Evolutionary conservation across 2,113 vertebrate genomes (phyloP), one percentile per base, ranked within the genome.

Genomic region (Vulpes vulpes): DNA sequence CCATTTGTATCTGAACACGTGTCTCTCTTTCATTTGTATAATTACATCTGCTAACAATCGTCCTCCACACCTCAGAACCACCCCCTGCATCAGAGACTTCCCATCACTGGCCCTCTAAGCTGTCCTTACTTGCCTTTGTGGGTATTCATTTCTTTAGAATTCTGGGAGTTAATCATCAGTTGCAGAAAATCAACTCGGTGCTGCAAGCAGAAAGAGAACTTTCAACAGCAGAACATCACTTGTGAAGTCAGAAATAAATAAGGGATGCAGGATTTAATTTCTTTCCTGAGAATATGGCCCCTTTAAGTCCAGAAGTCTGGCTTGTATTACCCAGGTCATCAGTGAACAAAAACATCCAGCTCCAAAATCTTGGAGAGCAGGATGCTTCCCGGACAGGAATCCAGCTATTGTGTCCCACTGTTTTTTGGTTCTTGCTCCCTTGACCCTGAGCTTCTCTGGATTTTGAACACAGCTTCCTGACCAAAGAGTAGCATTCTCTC

Each of bases 181-280:
- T 99, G 99, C 97, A 99, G 98, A 65, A 99, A 99, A 98, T 99
- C 99, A 15, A 99, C 98, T 95, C 99, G 97, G 14, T 95, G 98
- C 99, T 99, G 91, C 32, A 82, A 94, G 73, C 15, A 95, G 59
- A 96, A 96, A 82, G 51, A 97, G 11, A 86, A 60, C 11, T 62
- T 81, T 82, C 27, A 79, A 23, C 78, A 59, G 17, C 0, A 27
- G 8, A 69, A 73, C 15, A 5, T 91, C 17, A 96, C 5, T 65
- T n/a, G 11, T 25, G 71, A 60, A 82, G 6, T 22, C 9, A 76
- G 32, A 60, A 76, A 16, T 23, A 60, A 83, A 59, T 74, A 11
- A 80, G 3, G 15, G 22, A 5, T 55, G 32, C 0, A 38, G 27
- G 14, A 67, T 1, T 79, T 57, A 62, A 12, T 22, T 62, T 78